A percentile compares a stretch with the other conserved stretches of the same genome.
phyloP scores from a whole-genome alignment of 2,797 vertebrate species.

The Myotis vivesi region DNA sequence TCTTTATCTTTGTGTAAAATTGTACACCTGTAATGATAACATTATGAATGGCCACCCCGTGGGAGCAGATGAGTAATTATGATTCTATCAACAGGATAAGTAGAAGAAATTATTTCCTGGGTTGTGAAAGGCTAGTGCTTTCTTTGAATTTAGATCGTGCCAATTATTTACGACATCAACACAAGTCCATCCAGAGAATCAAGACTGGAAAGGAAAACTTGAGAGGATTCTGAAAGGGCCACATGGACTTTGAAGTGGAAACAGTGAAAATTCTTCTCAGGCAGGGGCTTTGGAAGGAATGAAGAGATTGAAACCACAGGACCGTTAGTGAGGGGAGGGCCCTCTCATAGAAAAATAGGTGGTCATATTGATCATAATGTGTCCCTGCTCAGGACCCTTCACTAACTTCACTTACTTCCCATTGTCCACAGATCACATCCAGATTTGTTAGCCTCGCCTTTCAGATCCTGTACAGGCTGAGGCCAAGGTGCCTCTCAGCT shows the following conservation, averaged over 20 bases:
- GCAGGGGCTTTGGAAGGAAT: neutral
- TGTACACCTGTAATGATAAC: neutral
- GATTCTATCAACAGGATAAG: slow-evolving; percentile 17
- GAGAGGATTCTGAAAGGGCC: neutral
- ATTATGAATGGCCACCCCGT: neutral
- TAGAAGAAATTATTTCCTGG: neutral
- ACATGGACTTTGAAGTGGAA: neutral
- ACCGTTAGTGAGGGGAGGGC: neutral
- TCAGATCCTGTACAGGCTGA: neutral
- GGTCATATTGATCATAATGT: neutral
- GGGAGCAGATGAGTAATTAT: neutral
- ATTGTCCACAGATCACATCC: neutral
- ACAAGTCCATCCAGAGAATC: neutral
- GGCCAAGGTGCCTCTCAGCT: neutral
- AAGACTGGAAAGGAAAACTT: neutral
- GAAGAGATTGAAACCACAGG: neutral
- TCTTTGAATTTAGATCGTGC: slow-evolving; percentile 36
- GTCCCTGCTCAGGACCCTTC: neutral
- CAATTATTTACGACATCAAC: slow-evolving; percentile 1
- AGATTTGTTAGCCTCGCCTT: neutral
- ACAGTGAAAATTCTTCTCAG: neutral
- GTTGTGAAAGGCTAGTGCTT: neutral
- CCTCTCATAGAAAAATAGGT: neutral
- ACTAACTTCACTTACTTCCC: neutral
- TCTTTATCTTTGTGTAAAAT: neutral